These are phyloP conservation scores for Protonemura montana DNA, from an alignment of 2,888 invertebrate species.

Conservation along the genomic window DNA sequence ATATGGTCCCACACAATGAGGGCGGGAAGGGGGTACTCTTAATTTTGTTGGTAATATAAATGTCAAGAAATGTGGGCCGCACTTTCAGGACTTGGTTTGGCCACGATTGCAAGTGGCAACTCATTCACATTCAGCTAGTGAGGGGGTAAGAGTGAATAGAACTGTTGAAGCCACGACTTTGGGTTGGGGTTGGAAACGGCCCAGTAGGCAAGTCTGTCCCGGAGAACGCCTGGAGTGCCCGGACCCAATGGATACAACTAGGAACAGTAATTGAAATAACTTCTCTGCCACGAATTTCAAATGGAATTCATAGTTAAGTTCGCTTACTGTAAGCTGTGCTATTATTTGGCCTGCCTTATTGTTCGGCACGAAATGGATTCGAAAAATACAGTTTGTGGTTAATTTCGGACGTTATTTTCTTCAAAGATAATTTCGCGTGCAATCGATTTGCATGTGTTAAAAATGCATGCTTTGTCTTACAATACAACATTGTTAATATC, in stretches of 20 bases:
- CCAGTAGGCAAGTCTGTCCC: neutral
- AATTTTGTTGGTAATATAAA: conserved; percentile 3
- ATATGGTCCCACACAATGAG: neutral
- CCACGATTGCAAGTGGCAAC: neutral
- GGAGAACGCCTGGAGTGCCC: neutral
- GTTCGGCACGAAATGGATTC: conserved; percentile 30
- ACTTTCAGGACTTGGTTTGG: neutral
- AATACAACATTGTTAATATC: no score
- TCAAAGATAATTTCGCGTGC: neutral
- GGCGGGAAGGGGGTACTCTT: neutral
- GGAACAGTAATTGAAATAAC: conserved; percentile 48
- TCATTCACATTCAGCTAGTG: conserved; percentile 46
- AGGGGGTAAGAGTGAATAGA: conserved; percentile 33
- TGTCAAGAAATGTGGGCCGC: neutral
- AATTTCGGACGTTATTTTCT: neutral
- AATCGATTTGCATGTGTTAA: neutral
- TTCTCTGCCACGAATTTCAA: conserved; percentile 48
- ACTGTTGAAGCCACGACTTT: conserved; percentile 18
- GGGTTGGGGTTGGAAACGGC: neutral
- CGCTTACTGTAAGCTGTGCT: neutral
- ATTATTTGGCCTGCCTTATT: conserved; percentile 31
- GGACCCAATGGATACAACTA: neutral
- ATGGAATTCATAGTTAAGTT: conserved; percentile 47
- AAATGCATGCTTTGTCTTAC: neutral
- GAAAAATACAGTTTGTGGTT: neutral